Percentiles rank a stretch among this genome's conserved stretches.
phyloP scores from a whole-genome alignment of 2,113 vertebrate genomes.

The Pseudonaja textilis region DNA sequence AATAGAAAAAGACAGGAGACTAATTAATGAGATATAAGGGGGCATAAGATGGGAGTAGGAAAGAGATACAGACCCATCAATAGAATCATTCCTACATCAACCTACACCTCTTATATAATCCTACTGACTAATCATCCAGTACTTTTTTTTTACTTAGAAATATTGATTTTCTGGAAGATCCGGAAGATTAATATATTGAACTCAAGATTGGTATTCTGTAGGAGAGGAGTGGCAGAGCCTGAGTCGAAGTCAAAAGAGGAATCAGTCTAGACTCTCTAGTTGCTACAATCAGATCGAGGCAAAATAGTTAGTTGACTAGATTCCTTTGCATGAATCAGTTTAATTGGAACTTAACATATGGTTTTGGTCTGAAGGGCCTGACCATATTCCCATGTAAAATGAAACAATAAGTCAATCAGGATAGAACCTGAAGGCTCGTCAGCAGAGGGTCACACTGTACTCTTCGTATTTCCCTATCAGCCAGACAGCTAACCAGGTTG shows the following conservation, averaged over 20 bases:
- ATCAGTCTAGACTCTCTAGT: neutral
- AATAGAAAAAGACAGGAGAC: neutral
- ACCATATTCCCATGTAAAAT: no score
- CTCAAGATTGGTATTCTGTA: neutral
- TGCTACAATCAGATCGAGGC: neutral
- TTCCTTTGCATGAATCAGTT: no score
- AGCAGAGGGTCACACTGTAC: neutral
- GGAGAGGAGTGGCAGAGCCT: neutral
- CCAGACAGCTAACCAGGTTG: neutral
- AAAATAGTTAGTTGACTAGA: no score
- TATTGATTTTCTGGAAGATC: neutral
- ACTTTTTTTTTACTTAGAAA: neutral
- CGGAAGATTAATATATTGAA: neutral
- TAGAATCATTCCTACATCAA: neutral
- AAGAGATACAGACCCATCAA: neutral
- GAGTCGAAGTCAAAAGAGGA: neutral
- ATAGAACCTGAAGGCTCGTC: no score
- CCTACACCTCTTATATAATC: neutral
- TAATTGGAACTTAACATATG: no score
- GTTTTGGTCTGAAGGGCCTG: no score
- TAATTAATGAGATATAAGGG: neutral
- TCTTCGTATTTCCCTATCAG: neutral
- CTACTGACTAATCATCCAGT: neutral
- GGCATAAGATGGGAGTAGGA: neutral
- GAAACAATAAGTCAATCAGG: no score